Percentiles rank a stretch among this genome's conserved stretches.
Evolutionary conservation across 2,888 invertebrate genomes (phyloP).

Genomic region (Subacronicta megacephala): DNA sequence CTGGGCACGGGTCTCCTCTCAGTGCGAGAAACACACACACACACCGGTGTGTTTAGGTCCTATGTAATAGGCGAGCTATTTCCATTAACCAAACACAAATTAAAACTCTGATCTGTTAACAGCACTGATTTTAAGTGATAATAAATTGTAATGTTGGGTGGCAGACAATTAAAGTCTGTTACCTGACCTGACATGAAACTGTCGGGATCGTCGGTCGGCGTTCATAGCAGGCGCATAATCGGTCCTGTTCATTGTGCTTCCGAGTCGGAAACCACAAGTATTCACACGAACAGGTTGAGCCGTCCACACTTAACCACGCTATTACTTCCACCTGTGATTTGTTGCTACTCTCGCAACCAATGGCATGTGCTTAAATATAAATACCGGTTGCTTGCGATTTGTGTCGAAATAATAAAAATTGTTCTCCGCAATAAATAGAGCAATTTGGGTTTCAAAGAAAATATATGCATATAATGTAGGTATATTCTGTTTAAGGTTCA

Average conservation of each 20-base stretch:
- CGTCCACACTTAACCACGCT: conserved; percentile 49
- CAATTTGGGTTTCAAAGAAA: too few species aligned
- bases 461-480: too few species aligned
- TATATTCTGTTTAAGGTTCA: too few species aligned
- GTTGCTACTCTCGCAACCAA: conserved; percentile 41
- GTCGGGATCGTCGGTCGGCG: conserved; percentile 17
- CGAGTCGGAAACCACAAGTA: conserved; percentile 76
- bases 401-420: conserved; percentile 21
- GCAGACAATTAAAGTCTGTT: conserved; percentile 22
- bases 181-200: conserved; percentile 37
- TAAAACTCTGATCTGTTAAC: too few species aligned
- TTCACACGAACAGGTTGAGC: conserved; percentile 58
- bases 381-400: conserved; percentile 20
- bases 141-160: neutral
- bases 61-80: too few species aligned
- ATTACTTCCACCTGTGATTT: conserved; percentile 58
- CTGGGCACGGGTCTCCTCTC: too few species aligned
- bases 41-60: too few species aligned
- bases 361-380: conserved; percentile 51
- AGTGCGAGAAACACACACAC: too few species aligned
- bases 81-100: too few species aligned
- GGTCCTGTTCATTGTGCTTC: conserved; percentile 64
- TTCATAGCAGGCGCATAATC: conserved; percentile 52
- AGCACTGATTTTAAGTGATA: neutral
- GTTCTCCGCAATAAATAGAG: too few species aligned